Evolutionary conservation across 2,888 invertebrate species (phyloP).

Genomic region (Mesochorus sp.): DNA sequence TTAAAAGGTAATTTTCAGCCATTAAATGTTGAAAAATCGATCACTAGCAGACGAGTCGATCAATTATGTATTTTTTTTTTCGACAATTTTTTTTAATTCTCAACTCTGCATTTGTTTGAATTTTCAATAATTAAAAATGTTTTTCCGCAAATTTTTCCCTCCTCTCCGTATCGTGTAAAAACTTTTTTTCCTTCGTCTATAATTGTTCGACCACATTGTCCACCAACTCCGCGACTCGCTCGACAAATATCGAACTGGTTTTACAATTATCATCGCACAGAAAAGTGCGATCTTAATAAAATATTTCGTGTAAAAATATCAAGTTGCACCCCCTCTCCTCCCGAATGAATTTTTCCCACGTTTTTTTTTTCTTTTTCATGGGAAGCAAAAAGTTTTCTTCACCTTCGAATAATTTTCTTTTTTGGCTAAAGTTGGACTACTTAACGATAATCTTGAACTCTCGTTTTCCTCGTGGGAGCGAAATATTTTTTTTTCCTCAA

Average conservation of each 20-base stretch:
- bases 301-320: constrained; percentile 81
- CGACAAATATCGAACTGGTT: constrained; percentile 6
- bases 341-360: too few relatives aligned
- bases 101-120: too few relatives aligned
- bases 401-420: constrained; percentile 1
- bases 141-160: not conserved
- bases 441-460: constrained; percentile 36
- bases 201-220: too few relatives aligned
- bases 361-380: constrained; percentile 41
- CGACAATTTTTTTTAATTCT: too few relatives aligned
- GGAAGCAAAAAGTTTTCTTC: constrained; percentile 11
- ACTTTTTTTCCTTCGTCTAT: not conserved
- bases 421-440: constrained; percentile 7
- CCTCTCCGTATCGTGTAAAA: not conserved
- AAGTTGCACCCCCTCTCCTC: constrained; percentile 73
- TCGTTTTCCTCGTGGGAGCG: not conserved
- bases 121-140: constrained; percentile 8
- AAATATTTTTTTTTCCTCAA: not conserved
- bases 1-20: too few relatives aligned
- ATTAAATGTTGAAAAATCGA: too few relatives aligned
- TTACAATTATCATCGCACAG: too few relatives aligned
- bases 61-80: too few relatives aligned
- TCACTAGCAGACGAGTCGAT: too few relatives aligned
- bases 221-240: not conserved
- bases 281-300: constrained; percentile 71